Evolutionary conservation across 2,888 invertebrate genomes (phyloP).

Genomic region (Eurytoma californica): DNA sequence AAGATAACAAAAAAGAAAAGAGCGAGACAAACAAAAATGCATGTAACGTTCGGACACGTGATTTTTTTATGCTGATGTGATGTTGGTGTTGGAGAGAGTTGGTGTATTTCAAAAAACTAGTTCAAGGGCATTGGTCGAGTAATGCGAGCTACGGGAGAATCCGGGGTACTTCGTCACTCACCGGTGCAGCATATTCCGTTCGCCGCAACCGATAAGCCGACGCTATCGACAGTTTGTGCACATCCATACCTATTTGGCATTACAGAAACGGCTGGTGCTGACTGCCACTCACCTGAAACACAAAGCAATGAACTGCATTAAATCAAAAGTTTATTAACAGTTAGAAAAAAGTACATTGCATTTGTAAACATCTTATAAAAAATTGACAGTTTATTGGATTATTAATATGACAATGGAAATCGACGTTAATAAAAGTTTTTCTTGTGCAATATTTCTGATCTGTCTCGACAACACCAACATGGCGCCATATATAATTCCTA

Average conservation of each 20-base stretch:
- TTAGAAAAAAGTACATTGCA: too few relatives aligned
- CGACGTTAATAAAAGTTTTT: too few relatives aligned
- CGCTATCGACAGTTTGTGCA: conserved; percentile 71
- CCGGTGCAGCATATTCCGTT: conserved; percentile 73
- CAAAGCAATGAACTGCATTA: conserved; percentile 43
- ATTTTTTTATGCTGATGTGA: conserved; percentile 27
- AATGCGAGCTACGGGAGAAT: conserved; percentile 64
- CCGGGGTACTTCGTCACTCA: conserved; percentile 72
- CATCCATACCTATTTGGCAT: conserved; percentile 76
- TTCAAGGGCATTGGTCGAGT: conserved; percentile 63
- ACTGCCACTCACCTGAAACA: conserved; percentile 75
- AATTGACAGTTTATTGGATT: not conserved
- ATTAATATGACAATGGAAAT: too few relatives aligned
- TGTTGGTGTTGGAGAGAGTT: conserved; percentile 35
- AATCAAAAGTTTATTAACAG: not conserved
- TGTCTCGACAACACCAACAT: too few relatives aligned
- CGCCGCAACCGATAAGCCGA: conserved; percentile 74
- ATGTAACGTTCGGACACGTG: not conserved
- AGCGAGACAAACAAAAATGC: not conserved
- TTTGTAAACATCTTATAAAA: not conserved
- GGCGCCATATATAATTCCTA: not conserved
- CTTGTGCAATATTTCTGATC: too few relatives aligned
- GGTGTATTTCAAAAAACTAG: conserved; percentile 49
- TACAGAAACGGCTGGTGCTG: conserved; percentile 74
- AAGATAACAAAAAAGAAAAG: conserved; percentile 1